Base-by-base conservation (phyloP, 1,140 invertebrate genomes). In the Megalonaias nervosa region DNA sequence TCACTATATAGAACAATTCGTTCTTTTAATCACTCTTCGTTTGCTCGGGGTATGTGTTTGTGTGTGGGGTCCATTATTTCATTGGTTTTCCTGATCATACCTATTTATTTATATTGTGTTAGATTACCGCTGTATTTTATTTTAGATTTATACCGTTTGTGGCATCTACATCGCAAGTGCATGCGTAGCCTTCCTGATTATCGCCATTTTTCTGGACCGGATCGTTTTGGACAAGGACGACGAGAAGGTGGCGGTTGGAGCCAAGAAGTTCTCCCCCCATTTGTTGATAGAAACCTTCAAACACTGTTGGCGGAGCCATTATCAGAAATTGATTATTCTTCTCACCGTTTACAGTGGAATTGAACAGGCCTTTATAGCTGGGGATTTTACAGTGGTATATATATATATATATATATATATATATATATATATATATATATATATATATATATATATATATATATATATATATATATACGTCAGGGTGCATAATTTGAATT, bases 301-400 rank as follows among this genome's bases (percentile, higher is more conserved):
- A 87, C 97, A 98, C 86, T 92, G 97, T 80, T 96, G 95, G 91
- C 77, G 79, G 38, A 82, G 85, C 60, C 97, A 97, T 87, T 88
- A 91, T 55, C 97, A 98, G 86, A 94, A 98, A 82, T 92, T 99
- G 5, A 93, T 99, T 14, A 97, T 99, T 82, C 97, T 97, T 1
- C 94, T 99, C 74, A 99, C 98, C 0, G 91, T 99, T 57, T 99
- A 96, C 94, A 99, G 98, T 85, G 98, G 98, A 67, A 95, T 99
- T 93, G 97, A 99, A 89, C 97, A 99, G 90, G 97, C 96, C 0
- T 99, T 98, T 91, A 96, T 98, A 75, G 95, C 95, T 17, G 96
- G 96, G 61, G 97, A 99, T 84, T 99, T 96, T 88, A 98, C 97
- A 12, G 96, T 95, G 92, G 95, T 96, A 81, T 62, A 73, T 67